Evolutionary conservation across 2,797 vertebrate species (phyloP).

Genomic region (Paguma larvata): DNA sequence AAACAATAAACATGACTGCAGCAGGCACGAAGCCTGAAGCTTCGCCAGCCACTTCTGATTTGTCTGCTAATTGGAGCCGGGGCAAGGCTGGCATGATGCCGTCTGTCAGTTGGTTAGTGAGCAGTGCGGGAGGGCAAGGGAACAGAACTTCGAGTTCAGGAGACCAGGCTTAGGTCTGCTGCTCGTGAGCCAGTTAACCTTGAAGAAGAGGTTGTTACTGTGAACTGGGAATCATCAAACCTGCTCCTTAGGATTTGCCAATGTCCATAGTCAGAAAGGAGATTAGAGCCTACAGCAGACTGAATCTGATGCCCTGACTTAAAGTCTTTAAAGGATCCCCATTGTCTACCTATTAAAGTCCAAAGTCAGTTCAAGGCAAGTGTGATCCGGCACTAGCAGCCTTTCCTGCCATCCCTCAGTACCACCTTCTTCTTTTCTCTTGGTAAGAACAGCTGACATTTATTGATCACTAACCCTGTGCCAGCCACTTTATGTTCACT

Average conservation of each 20-base stretch:
- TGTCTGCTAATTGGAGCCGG: conserved; percentile 76
- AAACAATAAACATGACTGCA: conserved; percentile 58
- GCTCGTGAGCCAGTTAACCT: background rate
- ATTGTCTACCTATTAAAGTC: background rate
- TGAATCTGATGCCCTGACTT: background rate
- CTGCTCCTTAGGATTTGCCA: background rate
- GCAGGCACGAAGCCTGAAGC: background rate
- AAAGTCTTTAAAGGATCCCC: background rate
- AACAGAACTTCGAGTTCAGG: background rate
- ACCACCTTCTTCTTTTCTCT: background rate
- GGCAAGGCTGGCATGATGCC: conserved; percentile 27
- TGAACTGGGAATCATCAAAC: background rate
- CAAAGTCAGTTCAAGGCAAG: background rate
- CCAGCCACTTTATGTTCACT: background rate
- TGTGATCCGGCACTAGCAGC: background rate
- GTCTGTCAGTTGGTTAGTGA: background rate
- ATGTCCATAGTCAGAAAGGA: background rate
- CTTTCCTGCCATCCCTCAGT: background rate
- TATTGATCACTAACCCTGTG: background rate
- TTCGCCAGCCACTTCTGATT: conserved; percentile 64
- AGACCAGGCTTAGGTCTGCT: background rate
- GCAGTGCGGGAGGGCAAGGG: background rate
- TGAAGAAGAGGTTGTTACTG: background rate
- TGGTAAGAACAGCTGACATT: background rate
- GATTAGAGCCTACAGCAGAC: background rate